Base-by-base conservation (phyloP, 2,797 vertebrate species). In the Lerista edwardsae region DNA sequence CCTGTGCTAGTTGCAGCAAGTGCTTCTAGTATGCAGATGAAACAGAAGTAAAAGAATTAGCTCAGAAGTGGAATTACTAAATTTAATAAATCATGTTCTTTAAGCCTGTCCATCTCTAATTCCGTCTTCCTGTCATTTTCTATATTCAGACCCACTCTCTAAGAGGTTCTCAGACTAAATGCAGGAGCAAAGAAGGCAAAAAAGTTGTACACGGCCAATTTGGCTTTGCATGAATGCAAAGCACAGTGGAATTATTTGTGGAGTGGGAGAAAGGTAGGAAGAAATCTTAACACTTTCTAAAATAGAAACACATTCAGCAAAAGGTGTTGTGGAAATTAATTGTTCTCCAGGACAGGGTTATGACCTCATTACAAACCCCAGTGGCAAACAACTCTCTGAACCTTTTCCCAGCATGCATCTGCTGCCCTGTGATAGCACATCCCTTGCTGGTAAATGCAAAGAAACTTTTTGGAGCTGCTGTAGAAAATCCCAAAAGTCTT, bases 321-420 rank as follows among this genome's bases (percentile, higher is more conserved):
- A 23, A 91, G 67, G 62, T 82, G 78, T 64, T 86, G 87, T 86
- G 91, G 78, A 93, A 94, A 91, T 93, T 92, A 93, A 88, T 91
- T 90, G 79, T 85, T 93, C 85, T 91, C 89, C 75, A 92, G 86
- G 79, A 90, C 76, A 91, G n/a, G 79, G 83, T 89, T 87, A 86
- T 88, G 87, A 89, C 61, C 85, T 87, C 62, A 92, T 91, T 92
- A 93, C 93, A 90, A 88, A 19, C 2, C 34, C 44, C 83, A 91
- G 57, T 87, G 86, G 91, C 71, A 91, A 89, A 34, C 3, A 87
- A 62, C 44, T 92, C 41, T 74, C 62, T 90, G 31, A 29, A 7
- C 89, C 88, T 78, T 93, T 79, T 69, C 29, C 79, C 84, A 68
- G 82, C 89, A 80, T 0, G 0, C 62, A 80, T 76, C 84, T 91